phyloP scores from a whole-genome alignment of 2,113 vertebrate genomes.

The Bungarus multicinctus region DNA sequence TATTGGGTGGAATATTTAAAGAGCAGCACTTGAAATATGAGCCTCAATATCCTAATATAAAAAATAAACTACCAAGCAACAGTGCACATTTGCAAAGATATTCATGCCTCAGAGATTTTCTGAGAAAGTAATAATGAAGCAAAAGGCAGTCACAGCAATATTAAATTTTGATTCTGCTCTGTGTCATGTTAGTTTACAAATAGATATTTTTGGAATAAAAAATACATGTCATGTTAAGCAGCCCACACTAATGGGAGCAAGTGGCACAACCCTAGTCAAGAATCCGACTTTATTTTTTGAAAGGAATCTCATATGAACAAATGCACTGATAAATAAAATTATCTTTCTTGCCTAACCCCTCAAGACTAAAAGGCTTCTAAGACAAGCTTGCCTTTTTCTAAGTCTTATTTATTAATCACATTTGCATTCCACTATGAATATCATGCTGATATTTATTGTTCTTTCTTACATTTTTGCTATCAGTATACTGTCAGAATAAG shows the following conservation, averaged over 20 bases:
- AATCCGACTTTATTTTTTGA: conserved; percentile 53
- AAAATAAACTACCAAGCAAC: conserved; percentile 31
- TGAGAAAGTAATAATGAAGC: conserved; percentile 24
- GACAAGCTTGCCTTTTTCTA: conserved; percentile 21
- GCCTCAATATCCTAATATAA: background rate
- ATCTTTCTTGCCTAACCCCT: conserved; percentile 35
- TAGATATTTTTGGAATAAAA: conserved; percentile 52
- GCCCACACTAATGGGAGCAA: conserved; percentile 41
- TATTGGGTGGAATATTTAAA: conserved; percentile 22
- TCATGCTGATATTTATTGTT: background rate
- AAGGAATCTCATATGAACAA: conserved; percentile 42
- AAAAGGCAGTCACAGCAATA: conserved; percentile 3
- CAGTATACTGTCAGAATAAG: background rate
- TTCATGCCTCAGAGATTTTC: conserved; percentile 13
- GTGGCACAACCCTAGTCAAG: background rate
- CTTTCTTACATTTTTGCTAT: background rate
- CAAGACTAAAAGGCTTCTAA: conserved; percentile 35
- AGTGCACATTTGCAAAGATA: background rate
- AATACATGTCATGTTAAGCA: conserved; percentile 25
- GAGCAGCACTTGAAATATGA: conserved; percentile 35
- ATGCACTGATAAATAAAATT: conserved; percentile 40
- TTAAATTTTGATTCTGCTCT: conserved; percentile 42
- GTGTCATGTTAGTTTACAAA: conserved; percentile 48
- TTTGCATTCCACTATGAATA: background rate
- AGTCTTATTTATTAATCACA: background rate